Percentiles rank a stretch among this genome's conserved stretches.
Conservation (phyloP, 2,113 vertebrate genomes). For the Lamprotornis superbus region DNA sequence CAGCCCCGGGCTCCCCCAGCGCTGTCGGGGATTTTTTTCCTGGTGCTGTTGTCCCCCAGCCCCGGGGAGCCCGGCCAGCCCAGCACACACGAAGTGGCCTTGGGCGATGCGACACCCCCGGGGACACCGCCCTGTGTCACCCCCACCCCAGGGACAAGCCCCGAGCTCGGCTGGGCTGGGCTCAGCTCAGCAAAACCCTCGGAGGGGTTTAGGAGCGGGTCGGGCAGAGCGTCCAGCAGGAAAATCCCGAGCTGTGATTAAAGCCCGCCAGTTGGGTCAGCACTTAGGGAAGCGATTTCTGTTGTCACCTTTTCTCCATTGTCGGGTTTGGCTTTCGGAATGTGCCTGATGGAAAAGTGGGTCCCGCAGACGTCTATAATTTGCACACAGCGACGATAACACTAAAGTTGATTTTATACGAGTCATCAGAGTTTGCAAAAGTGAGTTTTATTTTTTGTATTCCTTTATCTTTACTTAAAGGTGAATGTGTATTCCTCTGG, state of each 20-base stretch:
- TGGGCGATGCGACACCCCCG: not conserved
- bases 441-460: slow-evolving; percentile 82
- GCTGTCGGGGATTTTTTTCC: not conserved
- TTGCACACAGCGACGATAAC: slow-evolving; percentile 77
- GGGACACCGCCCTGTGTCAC: not conserved
- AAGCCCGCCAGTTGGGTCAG: not conserved
- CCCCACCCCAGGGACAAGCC: not conserved
- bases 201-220: not conserved
- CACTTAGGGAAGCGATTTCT: not conserved
- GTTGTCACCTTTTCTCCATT: slow-evolving; percentile 13
- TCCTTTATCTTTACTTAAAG: slow-evolving; percentile 84
- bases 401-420: slow-evolving; percentile 77
- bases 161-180: not conserved
- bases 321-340: slow-evolving; percentile 19
- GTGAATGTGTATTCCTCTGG: slow-evolving; percentile 87
- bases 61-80: no score
- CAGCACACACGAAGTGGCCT: not conserved
- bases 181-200: not conserved
- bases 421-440: slow-evolving; percentile 82
- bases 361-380: slow-evolving; percentile 63
- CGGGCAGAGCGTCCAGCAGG: not conserved
- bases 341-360: slow-evolving; percentile 63
- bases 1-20: not conserved
- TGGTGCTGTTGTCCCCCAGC: slow-evolving; percentile 27
- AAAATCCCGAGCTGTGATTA: not conserved